These are phyloP conservation scores for Synaphobranchus kaupii DNA, from an alignment of 2,797 vertebrate species.

Conservation along the genomic window DNA sequence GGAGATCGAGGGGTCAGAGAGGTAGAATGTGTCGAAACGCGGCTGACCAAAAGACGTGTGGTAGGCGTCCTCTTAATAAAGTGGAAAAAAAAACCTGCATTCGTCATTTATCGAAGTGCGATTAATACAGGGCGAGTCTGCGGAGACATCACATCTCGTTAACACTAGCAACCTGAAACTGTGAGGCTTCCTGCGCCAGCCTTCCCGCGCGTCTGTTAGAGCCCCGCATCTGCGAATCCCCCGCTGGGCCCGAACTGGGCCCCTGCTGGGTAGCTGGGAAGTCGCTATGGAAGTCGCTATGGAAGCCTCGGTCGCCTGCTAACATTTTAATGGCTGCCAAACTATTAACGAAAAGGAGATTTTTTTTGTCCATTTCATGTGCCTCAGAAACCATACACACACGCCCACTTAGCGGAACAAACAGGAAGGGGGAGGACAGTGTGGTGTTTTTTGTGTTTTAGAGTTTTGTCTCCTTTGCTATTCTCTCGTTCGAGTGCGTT, in stretches of 20 bases:
- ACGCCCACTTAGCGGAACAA: constrained; percentile 10
- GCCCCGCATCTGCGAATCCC: constrained; percentile 27
- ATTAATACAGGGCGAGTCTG: constrained; percentile 49
- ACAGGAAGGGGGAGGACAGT: constrained; percentile 13
- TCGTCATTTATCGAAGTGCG: constrained; percentile 45
- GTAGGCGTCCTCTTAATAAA: constrained; percentile 35
- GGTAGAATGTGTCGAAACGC: background rate
- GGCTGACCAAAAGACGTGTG: background rate
- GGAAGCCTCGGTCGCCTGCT: constrained; percentile 26
- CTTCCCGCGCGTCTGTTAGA: constrained; percentile 33
- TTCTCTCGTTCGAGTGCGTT: background rate
- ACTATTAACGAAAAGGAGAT: constrained; percentile 12
- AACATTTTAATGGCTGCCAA: constrained; percentile 50
- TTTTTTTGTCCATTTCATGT: background rate
- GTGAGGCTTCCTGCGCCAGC: constrained; percentile 35
- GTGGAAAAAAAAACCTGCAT: constrained; percentile 32
- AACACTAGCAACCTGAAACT: constrained; percentile 48
- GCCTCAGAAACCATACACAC: constrained; percentile 6
- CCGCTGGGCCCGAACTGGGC: constrained; percentile 41
- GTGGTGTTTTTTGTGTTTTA: background rate
- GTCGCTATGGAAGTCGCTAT: constrained; percentile 29
- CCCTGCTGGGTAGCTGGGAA: constrained; percentile 45
- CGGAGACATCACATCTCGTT: constrained; percentile 53
- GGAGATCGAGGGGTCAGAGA: background rate
- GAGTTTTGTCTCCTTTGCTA: background rate